Conservation (phyloP, 2,113 vertebrate genomes). For the Neodon shergylaensis region DNA sequence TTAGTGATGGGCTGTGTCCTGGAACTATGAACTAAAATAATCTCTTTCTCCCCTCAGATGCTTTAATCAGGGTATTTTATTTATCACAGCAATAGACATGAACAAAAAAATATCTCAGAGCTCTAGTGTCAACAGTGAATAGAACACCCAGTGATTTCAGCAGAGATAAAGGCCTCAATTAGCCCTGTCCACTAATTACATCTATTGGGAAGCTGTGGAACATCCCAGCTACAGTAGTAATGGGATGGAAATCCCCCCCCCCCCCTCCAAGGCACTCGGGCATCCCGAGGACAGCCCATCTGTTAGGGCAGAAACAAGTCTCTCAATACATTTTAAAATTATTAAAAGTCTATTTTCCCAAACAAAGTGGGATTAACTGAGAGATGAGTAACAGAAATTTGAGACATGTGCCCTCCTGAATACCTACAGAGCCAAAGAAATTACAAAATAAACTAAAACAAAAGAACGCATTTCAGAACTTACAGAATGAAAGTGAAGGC, state of each 20-base stretch:
- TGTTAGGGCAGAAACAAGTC: background rate
- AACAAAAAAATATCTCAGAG: background rate
- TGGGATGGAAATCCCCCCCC: background rate
- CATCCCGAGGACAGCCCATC: background rate
- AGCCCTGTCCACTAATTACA: no score
- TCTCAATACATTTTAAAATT: background rate
- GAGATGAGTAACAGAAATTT: background rate
- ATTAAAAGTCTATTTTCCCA: background rate
- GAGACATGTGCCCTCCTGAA: background rate
- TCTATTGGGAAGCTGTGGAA: no score
- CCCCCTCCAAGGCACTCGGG: no score
- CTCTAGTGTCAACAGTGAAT: background rate
- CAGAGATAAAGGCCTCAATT: background rate
- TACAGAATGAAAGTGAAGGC: background rate
- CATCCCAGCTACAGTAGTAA: background rate
- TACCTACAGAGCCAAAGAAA: background rate
- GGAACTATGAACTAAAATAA: background rate
- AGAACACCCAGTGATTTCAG: background rate
- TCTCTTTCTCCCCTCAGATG: background rate
- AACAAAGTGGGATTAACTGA: accelerated
- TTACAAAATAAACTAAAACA: background rate
- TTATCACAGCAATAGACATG: background rate
- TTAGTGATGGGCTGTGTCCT: background rate
- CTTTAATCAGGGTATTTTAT: background rate
- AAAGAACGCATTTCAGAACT: background rate